Conservation (phyloP, 2,888 invertebrate genomes). For the Anagyrus pseudococci region DNA sequence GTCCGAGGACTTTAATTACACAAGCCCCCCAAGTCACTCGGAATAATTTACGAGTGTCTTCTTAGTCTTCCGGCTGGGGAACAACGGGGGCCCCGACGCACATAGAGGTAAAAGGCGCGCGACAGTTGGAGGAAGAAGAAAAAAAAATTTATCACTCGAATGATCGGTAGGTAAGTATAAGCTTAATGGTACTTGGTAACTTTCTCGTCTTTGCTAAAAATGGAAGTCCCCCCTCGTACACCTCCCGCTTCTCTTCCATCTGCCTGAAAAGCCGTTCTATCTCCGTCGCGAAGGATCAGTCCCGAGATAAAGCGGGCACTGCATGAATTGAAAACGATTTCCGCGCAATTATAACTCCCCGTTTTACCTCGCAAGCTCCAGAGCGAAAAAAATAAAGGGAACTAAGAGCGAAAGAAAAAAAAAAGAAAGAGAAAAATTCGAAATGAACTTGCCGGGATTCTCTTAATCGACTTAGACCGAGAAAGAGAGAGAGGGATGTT, state of each 20-base stretch:
- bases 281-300: constrained; percentile 9
- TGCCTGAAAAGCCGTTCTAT: not conserved
- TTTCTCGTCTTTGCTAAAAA: constrained; percentile 7
- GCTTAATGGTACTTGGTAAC: constrained; percentile 24
- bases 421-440: constrained; percentile 29
- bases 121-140: not conserved
- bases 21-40: not conserved
- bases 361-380: not conserved
- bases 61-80: not conserved
- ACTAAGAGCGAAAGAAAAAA: not conserved
- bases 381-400: not conserved
- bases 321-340: constrained; percentile 30
- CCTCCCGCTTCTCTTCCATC: too few relatives aligned
- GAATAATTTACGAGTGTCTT: constrained; percentile 16
- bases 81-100: not conserved
- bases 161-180: constrained; percentile 13
- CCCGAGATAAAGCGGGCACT: too few relatives aligned
- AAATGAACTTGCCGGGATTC: too few relatives aligned
- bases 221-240: not conserved
- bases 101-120: not conserved
- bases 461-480: constrained; percentile 43
- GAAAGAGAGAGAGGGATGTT: constrained; percentile 3
- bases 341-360: constrained; percentile 27
- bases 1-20: constrained; percentile 2
- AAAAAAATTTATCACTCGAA: constrained; percentile 27